These are phyloP conservation scores for Noctua janthe DNA, from an alignment of 2,888 invertebrate species.

Conservation along the genomic window DNA sequence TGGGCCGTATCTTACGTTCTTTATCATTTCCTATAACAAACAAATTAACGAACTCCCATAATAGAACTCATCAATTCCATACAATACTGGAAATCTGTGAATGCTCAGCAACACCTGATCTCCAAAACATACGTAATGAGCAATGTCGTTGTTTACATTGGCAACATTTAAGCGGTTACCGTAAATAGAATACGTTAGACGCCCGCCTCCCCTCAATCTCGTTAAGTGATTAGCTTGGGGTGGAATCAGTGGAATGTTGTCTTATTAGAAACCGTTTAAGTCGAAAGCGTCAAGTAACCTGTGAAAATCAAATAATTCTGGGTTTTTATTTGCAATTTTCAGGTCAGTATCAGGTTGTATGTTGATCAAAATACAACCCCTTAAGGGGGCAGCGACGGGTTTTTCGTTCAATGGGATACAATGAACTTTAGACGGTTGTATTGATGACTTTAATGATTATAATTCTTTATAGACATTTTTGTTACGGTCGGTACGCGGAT, in stretches of 20 bases:
- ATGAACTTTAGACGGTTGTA: no score
- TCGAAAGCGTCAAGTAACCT: neutral
- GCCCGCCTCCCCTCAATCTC: slow-evolving; percentile 30
- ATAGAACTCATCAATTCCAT: slow-evolving; percentile 41
- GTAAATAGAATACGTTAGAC: slow-evolving; percentile 38
- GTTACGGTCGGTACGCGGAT: no score
- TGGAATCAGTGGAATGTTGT: slow-evolving; percentile 6
- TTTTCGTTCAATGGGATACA: no score
- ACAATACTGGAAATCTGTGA: slow-evolving; percentile 42
- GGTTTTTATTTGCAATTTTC: neutral
- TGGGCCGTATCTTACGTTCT: neutral
- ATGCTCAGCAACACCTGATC: slow-evolving; percentile 31
- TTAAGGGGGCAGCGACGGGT: no score
- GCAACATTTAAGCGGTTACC: slow-evolving; percentile 30
- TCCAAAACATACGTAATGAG: slow-evolving; percentile 26
- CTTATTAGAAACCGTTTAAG: slow-evolving; percentile 21
- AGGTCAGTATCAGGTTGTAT: neutral
- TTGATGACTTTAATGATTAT: no score
- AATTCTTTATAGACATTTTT: no score
- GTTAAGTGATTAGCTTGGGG: slow-evolving; percentile 33
- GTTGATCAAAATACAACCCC: neutral
- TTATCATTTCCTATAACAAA: slow-evolving; percentile 23
- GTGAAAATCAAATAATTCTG: neutral
- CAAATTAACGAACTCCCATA: slow-evolving; percentile 13
- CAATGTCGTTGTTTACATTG: slow-evolving; percentile 43